Conservation (phyloP, 2,113 vertebrate species). For the Acrocephalus arundinaceus region DNA sequence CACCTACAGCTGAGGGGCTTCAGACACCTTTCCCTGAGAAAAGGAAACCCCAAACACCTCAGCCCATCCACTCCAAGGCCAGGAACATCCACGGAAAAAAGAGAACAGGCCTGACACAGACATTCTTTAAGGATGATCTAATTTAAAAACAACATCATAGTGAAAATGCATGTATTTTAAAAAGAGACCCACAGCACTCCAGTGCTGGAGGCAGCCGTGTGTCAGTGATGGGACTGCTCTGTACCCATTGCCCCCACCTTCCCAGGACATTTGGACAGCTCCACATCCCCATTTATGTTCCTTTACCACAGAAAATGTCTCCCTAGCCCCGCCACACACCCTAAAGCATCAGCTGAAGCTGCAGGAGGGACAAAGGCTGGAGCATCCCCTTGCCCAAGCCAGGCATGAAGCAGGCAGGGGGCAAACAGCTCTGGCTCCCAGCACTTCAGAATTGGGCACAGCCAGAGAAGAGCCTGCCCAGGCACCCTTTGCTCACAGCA, state of each 20-base stretch:
- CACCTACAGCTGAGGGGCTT: background rate
- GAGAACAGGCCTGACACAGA: background rate
- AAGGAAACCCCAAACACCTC: background rate
- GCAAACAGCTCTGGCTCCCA: background rate
- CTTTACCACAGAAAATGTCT: slow-evolving; percentile 39
- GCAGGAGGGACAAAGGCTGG: background rate
- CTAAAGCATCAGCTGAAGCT: slow-evolving; percentile 29
- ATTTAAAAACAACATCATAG: slow-evolving; percentile 34
- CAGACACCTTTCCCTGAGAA: background rate
- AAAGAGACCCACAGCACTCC: background rate
- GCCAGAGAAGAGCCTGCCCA: background rate
- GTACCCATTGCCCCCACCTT: background rate
- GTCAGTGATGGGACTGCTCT: background rate
- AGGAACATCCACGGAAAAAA: background rate
- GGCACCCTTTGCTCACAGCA: background rate
- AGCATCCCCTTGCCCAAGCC: background rate
- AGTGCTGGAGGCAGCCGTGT: background rate
- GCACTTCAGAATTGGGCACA: background rate
- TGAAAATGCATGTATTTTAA: background rate
- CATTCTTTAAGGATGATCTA: slow-evolving; percentile 50
- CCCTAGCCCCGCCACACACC: background rate
- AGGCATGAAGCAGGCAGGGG: background rate
- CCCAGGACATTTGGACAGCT: background rate
- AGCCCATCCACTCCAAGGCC: background rate
- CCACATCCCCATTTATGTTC: background rate